phyloP scores from a whole-genome alignment of 2,888 invertebrate genomes.

The Melanostoma scalare region DNA sequence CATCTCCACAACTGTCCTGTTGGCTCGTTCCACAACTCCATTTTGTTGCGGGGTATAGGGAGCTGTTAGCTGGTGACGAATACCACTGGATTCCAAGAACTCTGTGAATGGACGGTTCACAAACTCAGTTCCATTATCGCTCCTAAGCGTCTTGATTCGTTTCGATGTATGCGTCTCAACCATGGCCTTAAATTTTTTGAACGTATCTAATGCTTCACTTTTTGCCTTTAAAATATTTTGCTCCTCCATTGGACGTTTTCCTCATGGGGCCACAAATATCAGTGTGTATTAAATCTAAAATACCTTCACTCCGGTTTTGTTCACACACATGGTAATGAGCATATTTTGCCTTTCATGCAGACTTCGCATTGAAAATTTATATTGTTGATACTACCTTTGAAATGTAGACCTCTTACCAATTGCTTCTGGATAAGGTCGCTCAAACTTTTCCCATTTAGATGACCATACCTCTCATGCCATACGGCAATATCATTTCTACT shows the following conservation, averaged over 20 bases:
- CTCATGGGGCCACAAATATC: constrained; percentile 16
- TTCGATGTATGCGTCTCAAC: constrained; percentile 37
- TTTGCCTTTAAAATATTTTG: constrained; percentile 27
- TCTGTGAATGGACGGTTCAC: constrained; percentile 4
- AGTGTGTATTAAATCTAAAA: constrained; percentile 23
- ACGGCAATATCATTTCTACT: neutral
- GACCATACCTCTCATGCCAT: constrained; percentile 11
- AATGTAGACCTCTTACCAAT: constrained; percentile 8
- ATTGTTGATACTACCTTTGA: constrained; percentile 1
- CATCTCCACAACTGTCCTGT: constrained; percentile 32
- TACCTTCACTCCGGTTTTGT: constrained; percentile 5
- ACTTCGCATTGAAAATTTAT: constrained; percentile 8
- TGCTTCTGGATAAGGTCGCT: constrained; percentile 3
- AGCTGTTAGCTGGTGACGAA: constrained; percentile 31
- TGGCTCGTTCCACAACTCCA: constrained; percentile 13
- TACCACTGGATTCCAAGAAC: constrained; percentile 12
- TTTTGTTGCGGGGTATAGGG: constrained; percentile 17
- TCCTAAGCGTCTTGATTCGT: constrained; percentile 41
- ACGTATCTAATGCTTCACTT: constrained; percentile 19
- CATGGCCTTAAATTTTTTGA: constrained; percentile 48
- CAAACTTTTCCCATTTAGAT: constrained; percentile 7
- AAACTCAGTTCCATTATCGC: constrained; percentile 32
- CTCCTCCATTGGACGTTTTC: constrained; percentile 13
- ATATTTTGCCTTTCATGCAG: constrained; percentile 6
- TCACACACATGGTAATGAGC: constrained; percentile 12